phyloP scores from a whole-genome alignment of 2,113 vertebrate genomes.

The Oncorhynchus nerka region DNA sequence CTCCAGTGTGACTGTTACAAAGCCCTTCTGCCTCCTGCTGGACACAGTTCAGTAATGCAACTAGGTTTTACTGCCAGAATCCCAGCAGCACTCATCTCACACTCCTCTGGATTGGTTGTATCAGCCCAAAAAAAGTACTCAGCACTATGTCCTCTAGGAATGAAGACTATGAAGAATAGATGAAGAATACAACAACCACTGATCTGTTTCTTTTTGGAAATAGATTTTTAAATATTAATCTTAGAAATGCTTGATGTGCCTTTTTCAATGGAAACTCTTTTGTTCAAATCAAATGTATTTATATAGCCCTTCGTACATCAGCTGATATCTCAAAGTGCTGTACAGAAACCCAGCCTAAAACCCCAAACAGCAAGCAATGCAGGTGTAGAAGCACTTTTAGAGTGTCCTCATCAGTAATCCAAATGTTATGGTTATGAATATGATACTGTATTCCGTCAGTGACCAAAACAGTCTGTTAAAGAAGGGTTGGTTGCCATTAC shows the following conservation, averaged over 20 bases:
- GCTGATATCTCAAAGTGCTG: too few relatives aligned
- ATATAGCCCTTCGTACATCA: too few relatives aligned
- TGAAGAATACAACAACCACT: background rate
- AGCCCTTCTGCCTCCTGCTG: constrained; percentile 57
- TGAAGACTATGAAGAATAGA: background rate
- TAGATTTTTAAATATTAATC: background rate
- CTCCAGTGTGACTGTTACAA: constrained; percentile 8
- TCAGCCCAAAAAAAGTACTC: constrained; percentile 6
- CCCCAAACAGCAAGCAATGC: too few relatives aligned
- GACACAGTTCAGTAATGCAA: constrained; percentile 36
- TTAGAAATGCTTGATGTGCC: background rate
- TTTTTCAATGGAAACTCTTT: background rate
- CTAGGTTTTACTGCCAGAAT: background rate
- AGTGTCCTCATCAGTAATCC: background rate
- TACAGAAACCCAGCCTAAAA: too few relatives aligned
- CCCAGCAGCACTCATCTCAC: background rate
- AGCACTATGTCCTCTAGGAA: background rate
- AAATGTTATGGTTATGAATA: background rate
- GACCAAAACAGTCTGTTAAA: background rate
- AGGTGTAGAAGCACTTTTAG: background rate
- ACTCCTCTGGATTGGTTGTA: background rate
- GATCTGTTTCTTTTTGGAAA: background rate
- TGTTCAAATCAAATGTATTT: background rate
- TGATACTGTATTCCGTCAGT: background rate
- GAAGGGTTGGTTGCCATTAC: background rate